Percentiles rank a stretch among this genome's conserved stretches.
Evolutionary conservation across 2,888 invertebrate species (phyloP).

Genomic region (Diachrysia chrysitis): DNA sequence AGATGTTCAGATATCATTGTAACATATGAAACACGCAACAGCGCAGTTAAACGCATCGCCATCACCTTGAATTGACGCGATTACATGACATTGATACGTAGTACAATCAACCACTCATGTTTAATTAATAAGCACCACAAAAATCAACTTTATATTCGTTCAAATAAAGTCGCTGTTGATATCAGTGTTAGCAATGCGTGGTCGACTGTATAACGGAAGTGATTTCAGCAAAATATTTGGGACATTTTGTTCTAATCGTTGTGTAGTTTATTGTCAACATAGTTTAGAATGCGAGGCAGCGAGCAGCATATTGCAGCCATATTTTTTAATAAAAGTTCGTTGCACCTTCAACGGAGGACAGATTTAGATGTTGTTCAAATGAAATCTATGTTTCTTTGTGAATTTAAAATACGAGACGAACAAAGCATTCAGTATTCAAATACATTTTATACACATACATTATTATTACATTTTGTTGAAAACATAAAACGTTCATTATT

Average conservation of each 20-base stretch:
- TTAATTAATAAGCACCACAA: not conserved
- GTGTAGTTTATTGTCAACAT: not conserved
- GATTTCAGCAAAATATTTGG: not conserved
- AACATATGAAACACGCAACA: slow-evolving; percentile 17
- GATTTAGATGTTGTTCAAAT: not conserved
- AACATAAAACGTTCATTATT: too few species aligned
- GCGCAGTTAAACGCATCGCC: slow-evolving; percentile 28
- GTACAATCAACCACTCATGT: not conserved
- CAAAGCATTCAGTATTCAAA: not conserved
- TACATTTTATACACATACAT: not conserved
- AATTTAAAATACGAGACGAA: slow-evolving; percentile 2
- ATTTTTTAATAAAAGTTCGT: slow-evolving; percentile 1
- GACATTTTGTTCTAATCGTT: not conserved
- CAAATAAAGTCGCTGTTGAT: not conserved
- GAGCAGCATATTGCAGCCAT: not conserved
- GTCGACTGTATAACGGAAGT: not conserved
- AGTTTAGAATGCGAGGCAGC: not conserved
- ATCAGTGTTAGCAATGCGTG: not conserved
- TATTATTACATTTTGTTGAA: not conserved
- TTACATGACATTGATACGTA: slow-evolving; percentile 31
- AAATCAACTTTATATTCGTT: not conserved
- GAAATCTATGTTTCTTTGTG: not conserved
- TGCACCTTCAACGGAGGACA: not conserved
- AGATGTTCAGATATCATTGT: slow-evolving; percentile 55
- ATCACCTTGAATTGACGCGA: slow-evolving; percentile 53